Percentiles rank a stretch among this genome's conserved stretches.
Evolutionary conservation across 2,797 vertebrate genomes (phyloP).

Genomic region (Etheostoma nigrum): DNA sequence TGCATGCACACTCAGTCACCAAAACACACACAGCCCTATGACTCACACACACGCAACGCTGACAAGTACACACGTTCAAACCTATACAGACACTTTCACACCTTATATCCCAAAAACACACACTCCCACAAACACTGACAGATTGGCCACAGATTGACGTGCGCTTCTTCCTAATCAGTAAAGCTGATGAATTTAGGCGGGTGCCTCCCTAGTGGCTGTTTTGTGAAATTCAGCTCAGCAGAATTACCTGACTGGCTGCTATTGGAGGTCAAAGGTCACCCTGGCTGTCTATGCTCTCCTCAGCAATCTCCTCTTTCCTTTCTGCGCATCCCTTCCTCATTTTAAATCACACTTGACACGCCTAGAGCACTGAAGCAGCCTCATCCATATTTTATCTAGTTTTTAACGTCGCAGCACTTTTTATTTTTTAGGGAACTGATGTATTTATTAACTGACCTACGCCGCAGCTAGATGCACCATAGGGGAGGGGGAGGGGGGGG

Average conservation of each 20-base stretch:
- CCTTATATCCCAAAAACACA: slow-evolving; percentile 32
- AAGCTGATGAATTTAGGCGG: slow-evolving; percentile 89
- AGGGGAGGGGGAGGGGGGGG: slow-evolving; percentile 70
- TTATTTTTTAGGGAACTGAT: slow-evolving; percentile 89
- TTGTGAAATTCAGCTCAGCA: slow-evolving; percentile 86
- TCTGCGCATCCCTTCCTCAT: slow-evolving; percentile 82
- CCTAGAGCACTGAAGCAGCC: slow-evolving; percentile 91
- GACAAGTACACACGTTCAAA: neutral
- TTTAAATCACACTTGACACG: slow-evolving; percentile 98
- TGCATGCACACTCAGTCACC: neutral
- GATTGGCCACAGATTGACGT: slow-evolving; percentile 46
- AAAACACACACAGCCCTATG: slow-evolving; percentile 11
- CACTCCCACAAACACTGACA: slow-evolving; percentile 33
- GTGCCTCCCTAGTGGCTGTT: slow-evolving; percentile 86
- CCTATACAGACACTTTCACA: slow-evolving; percentile 22
- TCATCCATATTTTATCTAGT: slow-evolving; percentile 97
- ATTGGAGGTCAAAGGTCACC: slow-evolving; percentile 89
- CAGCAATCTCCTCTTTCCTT: slow-evolving; percentile 90
- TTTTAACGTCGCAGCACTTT: slow-evolving; percentile 86
- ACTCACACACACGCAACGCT: slow-evolving; percentile 22
- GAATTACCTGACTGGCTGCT: slow-evolving; percentile 93
- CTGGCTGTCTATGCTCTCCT: slow-evolving; percentile 85
- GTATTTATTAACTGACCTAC: slow-evolving; percentile 96
- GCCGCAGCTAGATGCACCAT: neutral
- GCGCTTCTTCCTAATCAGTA: slow-evolving; percentile 82